phyloP scores from a whole-genome alignment of 2,888 invertebrate species.

The Odontomyia ornata region DNA sequence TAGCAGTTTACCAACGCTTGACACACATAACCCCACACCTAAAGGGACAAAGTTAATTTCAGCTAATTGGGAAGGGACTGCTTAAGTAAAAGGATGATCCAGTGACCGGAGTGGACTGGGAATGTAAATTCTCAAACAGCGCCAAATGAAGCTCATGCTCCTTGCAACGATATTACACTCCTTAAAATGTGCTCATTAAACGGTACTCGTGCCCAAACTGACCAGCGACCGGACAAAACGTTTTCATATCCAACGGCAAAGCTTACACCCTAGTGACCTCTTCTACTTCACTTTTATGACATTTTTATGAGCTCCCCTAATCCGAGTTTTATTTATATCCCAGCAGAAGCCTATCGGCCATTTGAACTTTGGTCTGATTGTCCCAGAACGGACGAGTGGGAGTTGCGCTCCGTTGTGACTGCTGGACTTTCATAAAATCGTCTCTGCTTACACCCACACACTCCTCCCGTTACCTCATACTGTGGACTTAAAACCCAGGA shows the following conservation, averaged over 20 bases:
- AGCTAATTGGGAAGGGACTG: conserved; percentile 42
- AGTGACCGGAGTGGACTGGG: neutral
- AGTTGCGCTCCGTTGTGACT: neutral
- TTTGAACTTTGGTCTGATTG: conserved; percentile 31
- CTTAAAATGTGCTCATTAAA: conserved; percentile 32
- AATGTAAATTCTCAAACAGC: neutral
- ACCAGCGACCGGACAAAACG: conserved; percentile 23
- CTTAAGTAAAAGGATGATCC: conserved; percentile 36
- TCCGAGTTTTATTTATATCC: conserved; percentile 41
- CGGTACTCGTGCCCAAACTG: neutral
- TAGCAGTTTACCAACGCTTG: too few relatives aligned
- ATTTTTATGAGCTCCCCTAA: conserved; percentile 45
- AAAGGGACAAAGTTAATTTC: conserved; percentile 41
- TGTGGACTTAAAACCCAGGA: neutral
- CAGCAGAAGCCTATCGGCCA: conserved; percentile 38
- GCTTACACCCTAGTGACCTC: conserved; percentile 36
- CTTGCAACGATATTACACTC: neutral
- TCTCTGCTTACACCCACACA: neutral
- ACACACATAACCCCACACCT: neutral
- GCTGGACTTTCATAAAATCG: too few relatives aligned
- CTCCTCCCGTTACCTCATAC: conserved; percentile 13
- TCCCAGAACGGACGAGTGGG: neutral
- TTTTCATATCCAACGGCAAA: conserved; percentile 33
- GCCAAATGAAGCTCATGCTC: neutral
- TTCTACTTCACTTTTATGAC: conserved; percentile 42